These are phyloP conservation scores for Malacoraja senta DNA, from an alignment of 2,797 vertebrate species.

Conservation along the genomic window DNA sequence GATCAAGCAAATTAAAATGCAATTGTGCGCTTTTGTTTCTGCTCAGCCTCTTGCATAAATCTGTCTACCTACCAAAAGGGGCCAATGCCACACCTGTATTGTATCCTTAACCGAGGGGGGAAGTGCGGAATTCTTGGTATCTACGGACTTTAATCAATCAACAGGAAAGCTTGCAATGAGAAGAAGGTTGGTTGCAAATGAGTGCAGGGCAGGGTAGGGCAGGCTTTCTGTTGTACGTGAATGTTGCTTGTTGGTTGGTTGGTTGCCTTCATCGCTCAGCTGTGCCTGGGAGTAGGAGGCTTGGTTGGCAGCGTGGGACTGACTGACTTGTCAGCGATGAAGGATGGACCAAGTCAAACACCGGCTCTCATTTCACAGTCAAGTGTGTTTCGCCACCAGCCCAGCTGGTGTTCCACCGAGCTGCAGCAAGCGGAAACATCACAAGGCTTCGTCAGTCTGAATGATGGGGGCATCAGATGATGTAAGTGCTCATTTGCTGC, in stretches of 20 bases:
- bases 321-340: conserved; percentile 33
- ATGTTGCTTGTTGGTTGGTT: background rate
- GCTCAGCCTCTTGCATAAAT: conserved; percentile 11
- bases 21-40: conserved; percentile 16
- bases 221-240: too few relatives aligned
- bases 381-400: conserved; percentile 19
- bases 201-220: too few relatives aligned
- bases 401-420: conserved; percentile 20
- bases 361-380: conserved; percentile 33
- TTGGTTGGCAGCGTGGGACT: conserved; percentile 23
- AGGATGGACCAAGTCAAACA: conserved; percentile 30
- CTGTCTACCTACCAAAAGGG: background rate
- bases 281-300: conserved; percentile 27
- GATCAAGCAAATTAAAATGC: background rate
- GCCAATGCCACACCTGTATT: background rate
- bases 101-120: background rate
- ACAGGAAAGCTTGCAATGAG: background rate
- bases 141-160: background rate
- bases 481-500: conserved; percentile 25
- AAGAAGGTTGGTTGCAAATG: conserved; percentile 12
- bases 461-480: conserved; percentile 16
- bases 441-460: background rate
- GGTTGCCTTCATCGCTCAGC: conserved; percentile 18
- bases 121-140: conserved; percentile 15
- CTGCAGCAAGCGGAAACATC: conserved; percentile 29